A percentile compares a stretch with the other conserved stretches of the same genome.
These are phyloP conservation scores for Macropis europaea DNA, from an alignment of 2,888 invertebrate species.

Conservation along the genomic window DNA sequence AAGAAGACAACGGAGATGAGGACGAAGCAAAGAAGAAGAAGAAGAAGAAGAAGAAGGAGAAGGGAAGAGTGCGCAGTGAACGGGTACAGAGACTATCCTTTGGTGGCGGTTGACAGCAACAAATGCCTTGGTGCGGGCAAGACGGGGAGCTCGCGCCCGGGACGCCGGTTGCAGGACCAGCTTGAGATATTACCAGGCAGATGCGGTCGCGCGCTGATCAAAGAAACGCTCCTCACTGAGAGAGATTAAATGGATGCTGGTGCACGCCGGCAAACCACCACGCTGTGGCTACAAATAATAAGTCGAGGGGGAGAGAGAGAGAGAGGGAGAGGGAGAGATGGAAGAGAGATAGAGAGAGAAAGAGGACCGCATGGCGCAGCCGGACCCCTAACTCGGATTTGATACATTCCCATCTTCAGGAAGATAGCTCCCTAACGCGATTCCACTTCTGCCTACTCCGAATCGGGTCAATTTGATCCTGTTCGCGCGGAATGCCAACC, in stretches of 20 bases:
- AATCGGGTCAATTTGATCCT: slow-evolving; percentile 15
- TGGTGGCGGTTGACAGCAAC: slow-evolving; percentile 77
- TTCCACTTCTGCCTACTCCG: slow-evolving; percentile 5
- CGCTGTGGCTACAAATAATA: slow-evolving; percentile 77
- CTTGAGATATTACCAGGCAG: slow-evolving; percentile 78
- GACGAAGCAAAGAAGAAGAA: slow-evolving; percentile 17
- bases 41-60: slow-evolving; percentile 40
- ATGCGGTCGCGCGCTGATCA: slow-evolving; percentile 79
- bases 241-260: slow-evolving; percentile 79
- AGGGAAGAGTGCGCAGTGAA: slow-evolving; percentile 54
- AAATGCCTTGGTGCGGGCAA: slow-evolving; percentile 76
- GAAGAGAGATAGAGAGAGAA: neutral
- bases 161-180: slow-evolving; percentile 74
- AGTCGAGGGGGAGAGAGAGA: slow-evolving; percentile 50
- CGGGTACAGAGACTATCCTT: slow-evolving; percentile 63
- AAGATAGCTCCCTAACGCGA: slow-evolving; percentile 58
- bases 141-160: slow-evolving; percentile 77
- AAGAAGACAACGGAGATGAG: neutral
- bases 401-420: slow-evolving; percentile 68
- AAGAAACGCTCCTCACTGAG: slow-evolving; percentile 78
- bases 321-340: slow-evolving; percentile 9
- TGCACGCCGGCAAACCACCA: slow-evolving; percentile 71
- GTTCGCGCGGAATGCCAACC: no score
- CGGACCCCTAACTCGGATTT: slow-evolving; percentile 71
- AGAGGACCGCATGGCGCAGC: slow-evolving; percentile 27